Evolutionary conservation across 2,797 vertebrate genomes (phyloP).

Genomic region (Trachurus trachurus): DNA sequence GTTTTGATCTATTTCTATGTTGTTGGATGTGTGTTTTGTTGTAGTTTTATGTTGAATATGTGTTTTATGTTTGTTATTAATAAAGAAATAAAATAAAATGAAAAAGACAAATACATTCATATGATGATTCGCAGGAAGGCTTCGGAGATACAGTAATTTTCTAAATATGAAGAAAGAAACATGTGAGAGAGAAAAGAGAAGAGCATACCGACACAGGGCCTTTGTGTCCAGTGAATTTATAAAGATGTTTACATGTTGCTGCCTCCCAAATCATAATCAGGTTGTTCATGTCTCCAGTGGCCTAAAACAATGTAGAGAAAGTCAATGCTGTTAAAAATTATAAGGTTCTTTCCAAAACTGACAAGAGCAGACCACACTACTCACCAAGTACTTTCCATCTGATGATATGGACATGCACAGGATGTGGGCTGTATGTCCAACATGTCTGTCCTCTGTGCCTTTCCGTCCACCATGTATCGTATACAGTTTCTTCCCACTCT

Average conservation of each 20-base stretch:
- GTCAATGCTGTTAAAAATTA: neutral
- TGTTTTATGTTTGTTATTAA: no score
- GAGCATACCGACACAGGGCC: conserved; percentile 92
- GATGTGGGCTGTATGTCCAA: conserved; percentile 90
- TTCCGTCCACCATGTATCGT: conserved; percentile 91
- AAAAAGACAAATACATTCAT: no score
- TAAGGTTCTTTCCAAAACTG: neutral
- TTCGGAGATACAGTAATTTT: neutral
- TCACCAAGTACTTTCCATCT: conserved; percentile 95
- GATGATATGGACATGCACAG: conserved; percentile 96
- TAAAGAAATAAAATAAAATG: no score
- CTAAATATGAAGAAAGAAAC: neutral
- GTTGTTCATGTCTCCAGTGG: conserved; percentile 94
- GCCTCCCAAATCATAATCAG: conserved; percentile 97
- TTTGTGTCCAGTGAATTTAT: conserved; percentile 94
- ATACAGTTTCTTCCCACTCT: conserved; percentile 91
- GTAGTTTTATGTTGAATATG: no score
- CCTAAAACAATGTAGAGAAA: conserved; percentile 79
- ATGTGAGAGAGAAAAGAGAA: neutral
- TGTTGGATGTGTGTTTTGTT: no score
- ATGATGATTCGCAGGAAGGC: neutral
- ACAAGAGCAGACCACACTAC: conserved; percentile 25
- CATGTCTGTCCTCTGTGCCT: conserved; percentile 85
- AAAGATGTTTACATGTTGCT: conserved; percentile 89
- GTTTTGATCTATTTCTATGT: no score